phyloP scores from a whole-genome alignment of 2,797 vertebrate species.

The Sebastes reedi region DNA sequence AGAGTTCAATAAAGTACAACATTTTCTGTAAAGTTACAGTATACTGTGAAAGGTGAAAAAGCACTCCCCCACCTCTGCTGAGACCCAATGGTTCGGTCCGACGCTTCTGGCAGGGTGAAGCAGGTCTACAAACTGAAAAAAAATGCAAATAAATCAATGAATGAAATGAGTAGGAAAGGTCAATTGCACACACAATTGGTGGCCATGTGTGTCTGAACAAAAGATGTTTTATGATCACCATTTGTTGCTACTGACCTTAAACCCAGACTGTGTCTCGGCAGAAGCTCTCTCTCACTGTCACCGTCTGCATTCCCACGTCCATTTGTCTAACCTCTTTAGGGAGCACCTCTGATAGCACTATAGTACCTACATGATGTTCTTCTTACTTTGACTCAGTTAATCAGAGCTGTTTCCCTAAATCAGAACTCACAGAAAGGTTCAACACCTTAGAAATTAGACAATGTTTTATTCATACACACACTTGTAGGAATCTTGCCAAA shows the following conservation, averaged over 20 bases:
- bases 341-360: neutral
- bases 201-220: neutral
- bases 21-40: neutral
- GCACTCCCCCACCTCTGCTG: neutral
- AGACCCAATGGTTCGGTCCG: neutral
- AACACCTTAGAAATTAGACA: slow-evolving; percentile 12
- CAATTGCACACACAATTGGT: neutral
- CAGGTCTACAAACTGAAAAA: neutral
- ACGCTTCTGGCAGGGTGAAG: neutral
- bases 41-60: neutral
- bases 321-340: neutral
- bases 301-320: neutral
- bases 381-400: neutral
- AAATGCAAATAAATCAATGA: neutral
- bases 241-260: slow-evolving; percentile 5
- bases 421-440: neutral
- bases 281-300: slow-evolving; percentile 1
- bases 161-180: neutral
- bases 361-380: neutral
- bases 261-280: neutral
- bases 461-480: neutral
- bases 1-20: neutral
- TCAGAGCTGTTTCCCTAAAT: neutral
- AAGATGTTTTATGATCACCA: neutral
- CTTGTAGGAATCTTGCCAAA: slow-evolving; percentile 12